These are phyloP conservation scores for Pteronotus mesoamericanus DNA, from an alignment of 2,797 vertebrate genomes.

Conservation along the genomic window DNA sequence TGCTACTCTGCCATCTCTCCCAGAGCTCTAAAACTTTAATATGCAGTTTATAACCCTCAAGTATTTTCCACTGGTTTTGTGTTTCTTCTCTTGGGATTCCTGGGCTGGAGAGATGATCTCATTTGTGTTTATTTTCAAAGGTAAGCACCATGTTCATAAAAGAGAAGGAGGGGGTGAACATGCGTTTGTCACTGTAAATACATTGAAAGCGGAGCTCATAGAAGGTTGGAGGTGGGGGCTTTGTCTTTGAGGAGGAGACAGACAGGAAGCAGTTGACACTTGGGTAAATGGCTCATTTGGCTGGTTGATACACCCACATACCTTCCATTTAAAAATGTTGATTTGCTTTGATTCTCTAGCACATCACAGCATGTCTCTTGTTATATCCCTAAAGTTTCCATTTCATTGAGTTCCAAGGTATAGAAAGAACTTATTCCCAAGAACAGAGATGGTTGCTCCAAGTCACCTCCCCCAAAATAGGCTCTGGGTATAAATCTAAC, in stretches of 20 bases:
- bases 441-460: background rate
- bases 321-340: slow-evolving; percentile 27
- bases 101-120: slow-evolving; percentile 44
- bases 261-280: slow-evolving; percentile 40
- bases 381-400: background rate
- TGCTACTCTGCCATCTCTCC: slow-evolving; percentile 81
- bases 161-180: background rate
- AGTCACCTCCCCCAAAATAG: background rate
- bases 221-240: background rate
- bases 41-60: slow-evolving; percentile 77
- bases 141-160: slow-evolving; percentile 23
- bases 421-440: background rate
- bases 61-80: slow-evolving; percentile 75
- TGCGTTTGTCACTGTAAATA: slow-evolving; percentile 12
- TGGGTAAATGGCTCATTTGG: slow-evolving; percentile 35
- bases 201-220: background rate
- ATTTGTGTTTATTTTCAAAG: slow-evolving; percentile 71
- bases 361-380: background rate
- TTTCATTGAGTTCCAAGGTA: background rate
- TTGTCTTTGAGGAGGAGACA: slow-evolving; percentile 33
- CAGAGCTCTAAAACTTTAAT: slow-evolving; percentile 82
- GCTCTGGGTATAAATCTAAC: background rate
- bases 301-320: background rate
- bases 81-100: slow-evolving; percentile 66
- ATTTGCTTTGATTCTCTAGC: background rate